These are phyloP conservation scores for Xiphorhynchus elegans DNA, from an alignment of 2,113 vertebrate species.

Conservation along the genomic window DNA sequence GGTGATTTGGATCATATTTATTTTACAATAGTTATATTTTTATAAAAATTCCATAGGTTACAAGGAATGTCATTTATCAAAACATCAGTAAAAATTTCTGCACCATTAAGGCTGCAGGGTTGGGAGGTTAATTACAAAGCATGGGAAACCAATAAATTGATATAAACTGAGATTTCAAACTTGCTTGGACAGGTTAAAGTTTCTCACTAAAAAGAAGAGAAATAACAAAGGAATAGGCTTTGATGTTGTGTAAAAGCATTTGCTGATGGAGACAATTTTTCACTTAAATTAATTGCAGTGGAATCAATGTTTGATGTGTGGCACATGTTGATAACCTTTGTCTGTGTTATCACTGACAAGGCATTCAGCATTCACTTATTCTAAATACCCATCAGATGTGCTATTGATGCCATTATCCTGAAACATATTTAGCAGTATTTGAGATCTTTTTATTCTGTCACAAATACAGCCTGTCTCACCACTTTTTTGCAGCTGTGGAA, in stretches of 20 bases:
- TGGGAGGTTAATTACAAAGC: neutral
- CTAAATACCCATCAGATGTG: constrained; percentile 48
- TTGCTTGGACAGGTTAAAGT: neutral
- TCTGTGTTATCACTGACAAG: constrained; percentile 44
- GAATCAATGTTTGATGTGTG: constrained; percentile 30
- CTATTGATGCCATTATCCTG: constrained; percentile 39
- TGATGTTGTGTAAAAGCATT: constrained; percentile 32
- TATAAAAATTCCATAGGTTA: neutral
- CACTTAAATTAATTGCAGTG: constrained; percentile 40
- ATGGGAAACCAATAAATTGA: neutral
- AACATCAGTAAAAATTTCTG: neutral
- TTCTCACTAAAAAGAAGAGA: neutral
- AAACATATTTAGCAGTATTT: constrained; percentile 40
- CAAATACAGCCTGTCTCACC: constrained; percentile 45
- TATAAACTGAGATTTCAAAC: neutral
- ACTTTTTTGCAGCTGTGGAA: constrained; percentile 54
- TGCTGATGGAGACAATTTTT: constrained; percentile 51
- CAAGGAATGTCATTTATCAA: neutral
- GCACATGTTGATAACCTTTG: constrained; percentile 43
- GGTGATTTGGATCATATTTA: neutral
- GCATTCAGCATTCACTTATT: constrained; percentile 31
- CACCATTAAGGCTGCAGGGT: neutral
- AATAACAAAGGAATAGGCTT: neutral
- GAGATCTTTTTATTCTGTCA: neutral
- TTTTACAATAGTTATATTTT: neutral